Percentiles rank a stretch among this genome's conserved stretches.
These are phyloP conservation scores for Calyptommatus sinebrachiatus DNA, from an alignment of 2,113 vertebrate genomes.

Conservation along the genomic window DNA sequence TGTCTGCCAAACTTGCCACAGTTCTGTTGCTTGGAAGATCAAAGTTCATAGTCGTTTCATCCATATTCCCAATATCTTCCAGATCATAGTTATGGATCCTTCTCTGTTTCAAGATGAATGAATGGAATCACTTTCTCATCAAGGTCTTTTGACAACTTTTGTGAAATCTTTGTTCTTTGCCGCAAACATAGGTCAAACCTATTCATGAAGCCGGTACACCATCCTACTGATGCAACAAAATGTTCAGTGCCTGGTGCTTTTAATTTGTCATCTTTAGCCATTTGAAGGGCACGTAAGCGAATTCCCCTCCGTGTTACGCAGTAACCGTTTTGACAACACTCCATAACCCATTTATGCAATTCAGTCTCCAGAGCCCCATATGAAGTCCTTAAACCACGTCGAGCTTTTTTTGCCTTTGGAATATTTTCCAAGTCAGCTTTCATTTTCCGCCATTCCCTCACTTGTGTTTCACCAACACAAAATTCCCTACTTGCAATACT, in stretches of 20 bases:
- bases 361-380: neutral
- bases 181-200: neutral
- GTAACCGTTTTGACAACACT: neutral
- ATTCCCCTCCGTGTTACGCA: too few relatives aligned
- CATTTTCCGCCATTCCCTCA: slow-evolving; percentile 4
- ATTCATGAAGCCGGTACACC: neutral
- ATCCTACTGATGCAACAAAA: neutral
- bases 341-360: neutral
- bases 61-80: too few relatives aligned
- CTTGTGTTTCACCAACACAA: neutral
- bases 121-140: too few relatives aligned
- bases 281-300: too few relatives aligned
- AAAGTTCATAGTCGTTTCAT: too few relatives aligned
- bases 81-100: too few relatives aligned
- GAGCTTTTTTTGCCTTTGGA: slow-evolving; percentile 2
- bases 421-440: slow-evolving; percentile 10
- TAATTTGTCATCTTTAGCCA: too few relatives aligned
- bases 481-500: too few relatives aligned
- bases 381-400: neutral
- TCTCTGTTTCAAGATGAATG: too few relatives aligned
- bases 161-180: neutral
- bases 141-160: too few relatives aligned
- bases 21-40: too few relatives aligned
- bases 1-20: too few relatives aligned
- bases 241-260: neutral